phyloP scores from a whole-genome alignment of 2,888 invertebrate genomes.

The Lordiphosa andalusiaca region DNA sequence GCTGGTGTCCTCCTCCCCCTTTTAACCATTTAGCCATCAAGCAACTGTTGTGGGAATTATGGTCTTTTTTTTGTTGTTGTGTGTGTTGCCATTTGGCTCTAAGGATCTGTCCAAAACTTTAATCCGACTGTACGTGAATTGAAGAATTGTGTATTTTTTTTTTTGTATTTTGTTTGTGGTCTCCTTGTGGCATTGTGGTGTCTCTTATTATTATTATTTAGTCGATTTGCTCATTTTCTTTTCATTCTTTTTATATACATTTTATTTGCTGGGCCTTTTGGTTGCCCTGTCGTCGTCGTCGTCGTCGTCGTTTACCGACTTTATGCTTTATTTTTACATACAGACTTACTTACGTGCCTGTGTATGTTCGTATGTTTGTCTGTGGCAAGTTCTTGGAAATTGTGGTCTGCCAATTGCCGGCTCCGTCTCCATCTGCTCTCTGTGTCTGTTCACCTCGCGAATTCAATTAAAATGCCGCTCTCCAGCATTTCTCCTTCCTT shows the following conservation, averaged over 20 bases:
- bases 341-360: constrained; percentile 8
- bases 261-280: constrained; percentile 48
- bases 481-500: constrained; percentile 13
- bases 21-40: no score
- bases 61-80: no score
- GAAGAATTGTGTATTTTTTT: no score
- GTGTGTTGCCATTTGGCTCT: no score
- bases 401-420: constrained; percentile 33
- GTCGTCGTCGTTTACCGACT: constrained; percentile 37
- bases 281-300: constrained; percentile 32
- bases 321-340: constrained; percentile 49
- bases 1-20: no score
- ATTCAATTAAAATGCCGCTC: constrained; percentile 71
- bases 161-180: no score
- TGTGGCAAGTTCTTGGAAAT: constrained; percentile 62
- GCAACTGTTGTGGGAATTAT: no score
- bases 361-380: constrained; percentile 34
- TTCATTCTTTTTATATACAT: constrained; percentile 21
- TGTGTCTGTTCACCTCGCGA: constrained; percentile 62
- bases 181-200: constrained; percentile 10
- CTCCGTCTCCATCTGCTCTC: constrained; percentile 35
- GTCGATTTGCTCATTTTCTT: constrained; percentile 40
- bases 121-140: no score
- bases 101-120: no score
- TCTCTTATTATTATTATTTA: constrained; percentile 40